Evolutionary conservation across 2,797 vertebrate species (phyloP), one percentile per base, ranked within the genome.

Genomic region (Eurystomus glaucurus): DNA sequence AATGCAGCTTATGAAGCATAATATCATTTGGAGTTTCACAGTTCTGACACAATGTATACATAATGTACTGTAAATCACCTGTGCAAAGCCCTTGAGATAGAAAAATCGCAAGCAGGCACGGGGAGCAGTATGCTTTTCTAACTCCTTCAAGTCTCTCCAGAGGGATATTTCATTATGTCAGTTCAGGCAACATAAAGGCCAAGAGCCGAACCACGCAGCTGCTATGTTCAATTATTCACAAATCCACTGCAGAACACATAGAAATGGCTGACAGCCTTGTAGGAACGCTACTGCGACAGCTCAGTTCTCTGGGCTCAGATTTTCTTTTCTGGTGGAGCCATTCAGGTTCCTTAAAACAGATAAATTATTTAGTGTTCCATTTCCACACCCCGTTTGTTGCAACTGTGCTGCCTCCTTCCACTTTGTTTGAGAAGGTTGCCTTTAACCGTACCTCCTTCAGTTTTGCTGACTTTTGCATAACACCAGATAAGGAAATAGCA

Each of bases 1-100:
- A 88, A 2, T 54, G 72, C 50, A 90, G 54, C 61, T 94, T 96
- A 94, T 83, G 76, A 81, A 93, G 88, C 95, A 84, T 93, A 71
- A 75, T 75, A 69, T 71, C 57, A 13, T 77, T 75, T 90, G 61
- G 70, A 91, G 21, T 28, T 78, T 75, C 85, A n/a, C 75, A 85
- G 76, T 68, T 50, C 88, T 75, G 82, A 69, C 72, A 95, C 72
- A 88, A 68, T 43, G 41, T 76, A 65, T 69, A 86, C 57, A 86
- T 41, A 96, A 95, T 71, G 72, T 81, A 8, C 82, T 54, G 52
- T 78, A 95, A 97, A 94, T 96, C 92, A 90, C 61, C 69, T 75
- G 76, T 31, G 65, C 65, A 76, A 58, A 92, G 61, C 85, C 92
- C 83, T 72, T 75, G 92, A 92, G 91, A 62, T 2, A 39, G 62